Evolutionary conservation across 2,888 invertebrate genomes (phyloP), one percentile per base, ranked within the genome.

Genomic region (Herminia tarsipennalis): DNA sequence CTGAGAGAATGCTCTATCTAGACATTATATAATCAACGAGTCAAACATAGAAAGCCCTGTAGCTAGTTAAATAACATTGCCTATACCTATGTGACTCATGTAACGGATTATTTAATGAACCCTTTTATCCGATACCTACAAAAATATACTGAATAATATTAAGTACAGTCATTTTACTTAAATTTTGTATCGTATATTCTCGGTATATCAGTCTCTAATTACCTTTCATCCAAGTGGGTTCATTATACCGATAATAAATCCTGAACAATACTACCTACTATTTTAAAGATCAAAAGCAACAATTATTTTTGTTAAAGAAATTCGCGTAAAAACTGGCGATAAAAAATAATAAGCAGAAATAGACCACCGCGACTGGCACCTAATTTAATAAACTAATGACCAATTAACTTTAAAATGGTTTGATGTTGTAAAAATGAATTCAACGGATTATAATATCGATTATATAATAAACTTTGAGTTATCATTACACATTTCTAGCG

Each of bases 201-300:
- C 16, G 1, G 8, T 9, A 21, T 22, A 16, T 16, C 14, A 22
- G 16, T 22, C 14, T 8, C 6, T 9, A 16, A 29, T 21, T 16
- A 21, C 1, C 21, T n/a, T 16, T 13, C 32, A 30, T 14, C 6
- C 5, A 47, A 66, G 25, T 56, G 28, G 41, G 28, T 47, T 47
- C 41, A 56, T 55, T 59, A 55, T 35, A 38, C 27, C 37, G 28
- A 43, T 38, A 53, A 58, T 58, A 57, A 68, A 66, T 70, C 66
- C 59, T 53, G 58, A 57, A 63, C 56, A 61, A 56, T 56, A 48
- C 54, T 57, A 54, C 57, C 66, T 57, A 54, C 57, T 65, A 58
- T 63, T 74, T 62, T 61, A 64, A 53, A 60, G 66, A 71, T 75
- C 73, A 75, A 75, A 74, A 57, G n/a, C 44, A 47, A 58, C 55